A percentile compares a stretch with the other conserved stretches of the same genome.
These are phyloP conservation scores for Gryon sp. DNA, from an alignment of 1,140 invertebrate species.

Conservation along the genomic window DNA sequence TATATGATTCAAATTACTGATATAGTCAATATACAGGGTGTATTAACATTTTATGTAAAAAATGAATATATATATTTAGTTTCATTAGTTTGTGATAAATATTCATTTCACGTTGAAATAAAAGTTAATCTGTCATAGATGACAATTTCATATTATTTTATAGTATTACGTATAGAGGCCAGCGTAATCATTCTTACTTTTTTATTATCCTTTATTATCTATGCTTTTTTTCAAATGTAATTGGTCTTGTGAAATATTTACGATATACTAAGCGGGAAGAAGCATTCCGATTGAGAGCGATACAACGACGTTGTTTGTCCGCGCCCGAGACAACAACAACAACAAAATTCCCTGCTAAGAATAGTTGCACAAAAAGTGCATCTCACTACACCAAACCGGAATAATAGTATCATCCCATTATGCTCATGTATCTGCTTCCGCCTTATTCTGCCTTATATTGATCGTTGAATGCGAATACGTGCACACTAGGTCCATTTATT, in stretches of 20 bases:
- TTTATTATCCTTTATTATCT: not conserved
- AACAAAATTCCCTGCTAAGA: conserved; percentile 6
- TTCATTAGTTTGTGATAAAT: too few relatives aligned
- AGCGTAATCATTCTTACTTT: too few relatives aligned
- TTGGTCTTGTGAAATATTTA: conserved; percentile 17
- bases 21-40: too few relatives aligned
- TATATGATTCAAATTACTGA: too few relatives aligned
- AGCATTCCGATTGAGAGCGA: not conserved
- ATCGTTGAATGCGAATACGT: conserved; percentile 28
- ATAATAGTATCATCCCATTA: conserved; percentile 42
- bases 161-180: too few relatives aligned
- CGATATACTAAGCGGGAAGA: not conserved
- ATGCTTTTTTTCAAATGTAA: not conserved
- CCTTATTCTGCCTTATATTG: conserved; percentile 41
- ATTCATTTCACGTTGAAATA: too few relatives aligned
- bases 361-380: conserved; percentile 23
- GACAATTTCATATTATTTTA: too few relatives aligned
- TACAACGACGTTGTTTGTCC: conserved; percentile 9
- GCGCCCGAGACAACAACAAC: not conserved
- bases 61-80: too few relatives aligned
- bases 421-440: conserved; percentile 32
- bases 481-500: conserved; percentile 33
- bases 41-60: too few relatives aligned
- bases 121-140: too few relatives aligned
- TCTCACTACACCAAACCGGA: conserved; percentile 5